Base-by-base conservation (phyloP, 2,888 invertebrate genomes). In the Octodonta nipae region DNA sequence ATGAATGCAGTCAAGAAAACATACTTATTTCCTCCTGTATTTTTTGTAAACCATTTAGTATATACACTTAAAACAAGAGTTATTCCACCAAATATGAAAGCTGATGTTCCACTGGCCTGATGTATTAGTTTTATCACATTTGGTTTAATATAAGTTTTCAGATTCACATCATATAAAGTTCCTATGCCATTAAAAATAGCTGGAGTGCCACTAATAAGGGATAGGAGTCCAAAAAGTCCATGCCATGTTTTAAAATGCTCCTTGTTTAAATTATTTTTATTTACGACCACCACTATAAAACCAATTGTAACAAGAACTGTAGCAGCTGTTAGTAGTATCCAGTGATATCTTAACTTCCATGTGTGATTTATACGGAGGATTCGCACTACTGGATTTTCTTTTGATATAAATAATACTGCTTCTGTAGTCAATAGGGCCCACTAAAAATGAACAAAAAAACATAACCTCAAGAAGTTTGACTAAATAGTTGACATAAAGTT, bases 371-470 rank as follows among this genome's bases (percentile, higher is more conserved):
- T 40, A 4, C 45, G 40, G 5, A 42, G 22, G n/a, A n/a, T 22
- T 34, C 40, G 45, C 16, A 46, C 46, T 15, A 58, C 35, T 5
- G 54, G 43, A 38, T 58, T 61, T 35, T 56, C 50, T 33, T 53
- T 50, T 16, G 54, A 46, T 14, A 60, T 40, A 7, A 51, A 37
- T 26, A 57, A 39, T 22, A 60, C 50, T 13, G 54, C 59, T 45
- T 60, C 56, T 3, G 52, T 49, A 56, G 60, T 55, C 15, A 60
- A 26, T 4, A 60, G 37, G 41, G 52, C 45, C 56, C 58, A 60
- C 60, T 61, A 34, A 37, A 60, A 58, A 60, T 58, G 4, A 10
- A 22, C 11, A 4, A 22, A 4, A 22, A 22, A 22, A 22, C n/a
- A 3, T 22, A 11, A 11, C n/a, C n/a, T 40, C 31, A 36, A 40